phyloP scores from a whole-genome alignment of 2,888 invertebrate genomes.

The Clistopyga incitator region DNA sequence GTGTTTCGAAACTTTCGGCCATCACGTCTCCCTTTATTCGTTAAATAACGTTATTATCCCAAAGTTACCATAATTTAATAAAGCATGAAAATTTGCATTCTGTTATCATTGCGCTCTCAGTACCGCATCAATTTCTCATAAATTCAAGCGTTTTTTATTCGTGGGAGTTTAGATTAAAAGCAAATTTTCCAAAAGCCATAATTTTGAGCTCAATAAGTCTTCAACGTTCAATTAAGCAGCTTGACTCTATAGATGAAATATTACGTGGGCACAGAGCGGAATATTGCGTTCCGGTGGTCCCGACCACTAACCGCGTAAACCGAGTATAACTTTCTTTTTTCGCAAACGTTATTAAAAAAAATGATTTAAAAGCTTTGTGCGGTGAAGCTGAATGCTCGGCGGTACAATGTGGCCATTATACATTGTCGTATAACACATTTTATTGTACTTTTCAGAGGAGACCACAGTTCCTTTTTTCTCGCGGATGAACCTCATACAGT shows the following conservation, averaged over 20 bases:
- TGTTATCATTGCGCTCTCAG: neutral
- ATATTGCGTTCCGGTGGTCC: conserved; percentile 55
- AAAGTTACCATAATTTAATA: neutral
- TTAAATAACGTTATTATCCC: neutral
- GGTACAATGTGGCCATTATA: neutral
- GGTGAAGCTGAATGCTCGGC: neutral
- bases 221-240: conserved; percentile 35
- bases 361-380: conserved; percentile 41
- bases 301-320: conserved; percentile 40
- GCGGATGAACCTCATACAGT: conserved; percentile 27
- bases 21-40: neutral
- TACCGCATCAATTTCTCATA: neutral
- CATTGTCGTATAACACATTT: neutral
- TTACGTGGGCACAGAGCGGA: neutral
- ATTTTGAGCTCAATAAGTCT: conserved; percentile 15
- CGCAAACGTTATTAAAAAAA: conserved; percentile 40
- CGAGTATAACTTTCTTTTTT: conserved; percentile 13
- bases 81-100: neutral
- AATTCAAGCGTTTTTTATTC: neutral
- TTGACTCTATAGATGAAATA: conserved; percentile 48
- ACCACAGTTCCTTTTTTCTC: conserved; percentile 13
- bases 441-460: conserved; percentile 13
- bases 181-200: neutral
- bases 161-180: neutral
- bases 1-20: neutral